A percentile compares a stretch with the other conserved stretches of the same genome.
phyloP scores from a whole-genome alignment of 2,797 vertebrate species.

The Phalanger gymnotis region DNA sequence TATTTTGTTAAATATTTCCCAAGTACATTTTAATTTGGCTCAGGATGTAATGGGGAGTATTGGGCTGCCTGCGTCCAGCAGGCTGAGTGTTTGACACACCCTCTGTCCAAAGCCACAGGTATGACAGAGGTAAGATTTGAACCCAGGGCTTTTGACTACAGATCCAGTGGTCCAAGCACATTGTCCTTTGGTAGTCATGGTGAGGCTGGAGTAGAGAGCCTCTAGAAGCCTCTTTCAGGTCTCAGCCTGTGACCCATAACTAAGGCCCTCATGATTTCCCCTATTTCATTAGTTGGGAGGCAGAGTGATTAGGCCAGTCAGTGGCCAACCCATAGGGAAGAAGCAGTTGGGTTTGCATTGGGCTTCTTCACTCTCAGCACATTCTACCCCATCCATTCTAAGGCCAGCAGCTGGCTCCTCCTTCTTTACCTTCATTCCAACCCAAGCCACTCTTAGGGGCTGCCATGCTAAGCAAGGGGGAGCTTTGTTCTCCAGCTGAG shows the following conservation, averaged over 20 bases:
- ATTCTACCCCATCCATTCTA: background rate
- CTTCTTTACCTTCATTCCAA: background rate
- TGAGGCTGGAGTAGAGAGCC: background rate
- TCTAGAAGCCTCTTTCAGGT: background rate
- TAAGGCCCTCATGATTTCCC: background rate
- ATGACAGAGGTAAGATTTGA: background rate
- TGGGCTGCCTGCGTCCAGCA: background rate
- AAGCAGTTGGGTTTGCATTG: rapidly evolving
- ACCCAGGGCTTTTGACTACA: background rate
- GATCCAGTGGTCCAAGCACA: background rate
- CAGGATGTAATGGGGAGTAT: background rate
- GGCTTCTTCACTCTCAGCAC: background rate
- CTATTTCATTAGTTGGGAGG: background rate
- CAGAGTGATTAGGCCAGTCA: background rate
- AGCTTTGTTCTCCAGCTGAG: background rate
- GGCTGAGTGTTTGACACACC: background rate
- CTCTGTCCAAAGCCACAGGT: background rate
- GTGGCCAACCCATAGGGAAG: background rate
- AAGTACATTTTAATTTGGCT: background rate
- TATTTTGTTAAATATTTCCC: background rate
- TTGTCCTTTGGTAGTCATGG: background rate
- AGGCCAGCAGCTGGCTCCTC: background rate
- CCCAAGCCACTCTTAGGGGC: background rate
- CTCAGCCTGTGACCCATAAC: background rate
- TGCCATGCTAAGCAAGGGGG: background rate